Base-by-base conservation (phyloP, 2,888 invertebrate genomes). In the Oasisia sp. region DNA sequence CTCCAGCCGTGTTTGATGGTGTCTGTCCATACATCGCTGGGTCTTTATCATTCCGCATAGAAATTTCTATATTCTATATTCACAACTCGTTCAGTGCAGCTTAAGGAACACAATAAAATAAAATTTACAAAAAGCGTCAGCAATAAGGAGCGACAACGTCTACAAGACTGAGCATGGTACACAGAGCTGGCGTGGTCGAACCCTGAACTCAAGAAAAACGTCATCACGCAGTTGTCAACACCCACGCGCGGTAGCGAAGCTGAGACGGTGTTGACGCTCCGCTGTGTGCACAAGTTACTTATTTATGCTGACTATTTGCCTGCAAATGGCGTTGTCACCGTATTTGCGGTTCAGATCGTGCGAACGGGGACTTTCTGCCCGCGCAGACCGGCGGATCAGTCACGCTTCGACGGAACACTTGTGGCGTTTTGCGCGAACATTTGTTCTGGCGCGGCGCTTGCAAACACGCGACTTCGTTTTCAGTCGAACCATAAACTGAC, bases 291-390 rank as follows among this genome's bases (percentile, higher is more conserved):
- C 74, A 74, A 74, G 74, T 74, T 74, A 74, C 74, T 74, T 74
- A 74, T 74, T 74, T 74, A 74, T 74, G 74, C 74, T 74, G 74
- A 74, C 74, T 74, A 74, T 74, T 74, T 74, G 74, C 74, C 74
- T 74, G 74, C 74, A 74, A 74, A 74, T 74, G 74, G 74, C 27
- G 74, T 74, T 74, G 27, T 74, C 74, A 19, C 27, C 7, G 74
- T 74, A 74, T 74, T 74, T 74, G 74, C 74, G 74, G 27, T 74
- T 27, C 74, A 74, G 74, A 74, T 74, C 74, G 74, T 74, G 74
- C 74, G 74, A 74, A 27, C 74, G 74, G 74, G 27, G 74, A 74
- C 74, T 74, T 74, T 74, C 74, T 19, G 14, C 19, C 74, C 19
- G 19, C 50, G 74, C 74, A 0, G 19, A 19, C 19, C 74, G 74